Evolutionary conservation across 2,888 invertebrate species (phyloP).

Genomic region (Leptothorax acervorum): DNA sequence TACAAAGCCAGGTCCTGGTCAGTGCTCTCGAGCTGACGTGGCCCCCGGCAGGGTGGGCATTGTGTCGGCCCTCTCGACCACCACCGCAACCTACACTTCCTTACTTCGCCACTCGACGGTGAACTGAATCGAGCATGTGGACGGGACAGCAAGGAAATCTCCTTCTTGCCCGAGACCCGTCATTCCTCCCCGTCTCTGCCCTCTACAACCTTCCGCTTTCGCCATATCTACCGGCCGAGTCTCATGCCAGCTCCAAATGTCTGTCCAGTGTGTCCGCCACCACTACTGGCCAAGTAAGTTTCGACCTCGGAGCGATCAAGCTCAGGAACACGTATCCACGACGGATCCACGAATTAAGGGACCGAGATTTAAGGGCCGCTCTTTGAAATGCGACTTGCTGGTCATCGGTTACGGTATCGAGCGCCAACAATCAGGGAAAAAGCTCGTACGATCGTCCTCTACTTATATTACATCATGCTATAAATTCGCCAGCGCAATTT

Average conservation of each 20-base stretch:
- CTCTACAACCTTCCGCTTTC: slow-evolving; percentile 44
- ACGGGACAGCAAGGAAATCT: slow-evolving; percentile 80
- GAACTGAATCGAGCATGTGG: slow-evolving; percentile 78
- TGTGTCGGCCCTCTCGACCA: slow-evolving; percentile 78
- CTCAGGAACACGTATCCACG: slow-evolving; percentile 61
- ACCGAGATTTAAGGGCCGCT: slow-evolving; percentile 52
- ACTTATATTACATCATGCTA: slow-evolving; percentile 17
- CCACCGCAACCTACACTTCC: slow-evolving; percentile 72
- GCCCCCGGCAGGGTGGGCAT: slow-evolving; percentile 79
- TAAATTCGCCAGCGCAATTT: slow-evolving; percentile 58
- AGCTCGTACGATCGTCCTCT: slow-evolving; percentile 21
- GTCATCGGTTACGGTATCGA: slow-evolving; percentile 42
- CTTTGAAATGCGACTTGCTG: slow-evolving; percentile 55
- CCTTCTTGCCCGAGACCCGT: slow-evolving; percentile 77
- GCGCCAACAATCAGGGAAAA: slow-evolving; percentile 51
- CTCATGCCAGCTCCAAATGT: slow-evolving; percentile 75
- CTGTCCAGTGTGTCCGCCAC: slow-evolving; percentile 68
- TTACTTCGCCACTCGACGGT: slow-evolving; percentile 70
- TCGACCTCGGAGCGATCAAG: slow-evolving; percentile 69
- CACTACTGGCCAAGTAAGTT: slow-evolving; percentile 57
- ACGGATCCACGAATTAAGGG: slow-evolving; percentile 58
- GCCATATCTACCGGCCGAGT: slow-evolving; percentile 61
- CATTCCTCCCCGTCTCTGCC: slow-evolving; percentile 64
- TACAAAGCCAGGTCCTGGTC: slow-evolving; percentile 75
- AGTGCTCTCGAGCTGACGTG: slow-evolving; percentile 77